Evolutionary conservation across 1,140 invertebrate genomes (phyloP), one percentile per base, ranked within the genome.

Genomic region (Batillaria attramentaria): DNA sequence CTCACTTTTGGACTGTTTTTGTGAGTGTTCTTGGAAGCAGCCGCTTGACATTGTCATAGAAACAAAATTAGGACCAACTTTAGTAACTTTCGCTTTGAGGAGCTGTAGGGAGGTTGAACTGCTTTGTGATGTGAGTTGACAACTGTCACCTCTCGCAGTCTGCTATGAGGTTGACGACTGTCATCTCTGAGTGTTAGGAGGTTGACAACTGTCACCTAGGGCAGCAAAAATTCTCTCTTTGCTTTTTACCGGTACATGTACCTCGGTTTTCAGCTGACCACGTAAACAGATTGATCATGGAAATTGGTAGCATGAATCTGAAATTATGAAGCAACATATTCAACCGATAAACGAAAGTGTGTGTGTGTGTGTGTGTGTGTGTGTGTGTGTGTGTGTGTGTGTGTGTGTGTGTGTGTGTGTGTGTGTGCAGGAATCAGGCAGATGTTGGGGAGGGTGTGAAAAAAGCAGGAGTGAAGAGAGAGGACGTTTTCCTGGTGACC

Each of bases 401-500:
- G 10, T 62, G 10, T n/a, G 10, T 62, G 10, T 28, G 10, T 28
- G 57, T n/a, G 10, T 62, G 10, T 28, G 10, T 62, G 10, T 28
- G 10, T 28, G 57, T n/a, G 10, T 28, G 10, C 10, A 5, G 20
- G 57, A 10, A 5, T 62, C 8, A 10, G 10, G 8, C 5, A 5
- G 10, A 10, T 18, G 6, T 8, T 62, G n/a, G 86, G 6, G 68
- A 60, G 70, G 86, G 68, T 18, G 74, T 88, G 24, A 83, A 77
- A 20, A 76, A 79, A 35, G 78, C 72, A 33, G 85, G 82, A 28
- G n/a, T 88, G 10, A 79, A 79, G 41, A 69, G 86, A 77, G 83
- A 87, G 57, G 80, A 87, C 69, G 42, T 87, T 20, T 88, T 85
- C 79, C 50, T 88, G 33, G 84, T 86, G 24, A 86, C 85, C 20